Evolutionary conservation across 1,140 invertebrate genomes (phyloP).

Genomic region (Drosophila lacteicornis): DNA sequence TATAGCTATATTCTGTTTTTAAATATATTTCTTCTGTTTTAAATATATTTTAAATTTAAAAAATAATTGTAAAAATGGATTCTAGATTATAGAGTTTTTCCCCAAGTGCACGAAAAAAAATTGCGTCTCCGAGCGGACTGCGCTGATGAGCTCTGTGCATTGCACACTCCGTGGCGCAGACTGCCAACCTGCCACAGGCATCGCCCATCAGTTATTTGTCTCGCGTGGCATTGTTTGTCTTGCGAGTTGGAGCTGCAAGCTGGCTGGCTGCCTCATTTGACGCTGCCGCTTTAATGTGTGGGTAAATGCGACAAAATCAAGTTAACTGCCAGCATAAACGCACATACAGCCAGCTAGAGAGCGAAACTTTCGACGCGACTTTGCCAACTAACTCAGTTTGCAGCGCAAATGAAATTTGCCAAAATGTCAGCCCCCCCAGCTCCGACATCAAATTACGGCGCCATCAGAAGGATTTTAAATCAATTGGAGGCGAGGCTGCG

Average conservation of each 20-base stretch:
- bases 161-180: constrained; percentile 66
- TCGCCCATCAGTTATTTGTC: constrained; percentile 78
- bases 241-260: constrained; percentile 35
- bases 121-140: constrained; percentile 67
- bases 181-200: constrained; percentile 67
- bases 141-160: constrained; percentile 59
- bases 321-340: constrained; percentile 80
- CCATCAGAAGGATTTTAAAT: constrained; percentile 50
- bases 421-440: constrained; percentile 19
- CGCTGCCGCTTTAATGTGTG: constrained; percentile 73
- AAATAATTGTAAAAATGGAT: no score
- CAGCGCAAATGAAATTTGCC: constrained; percentile 44
- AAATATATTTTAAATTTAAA: not conserved
- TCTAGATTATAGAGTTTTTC: not conserved
- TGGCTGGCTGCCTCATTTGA: constrained; percentile 26
- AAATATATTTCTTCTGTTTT: not conserved
- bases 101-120: constrained; percentile 47
- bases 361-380: constrained; percentile 52
- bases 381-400: constrained; percentile 51
- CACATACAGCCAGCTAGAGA: constrained; percentile 39
- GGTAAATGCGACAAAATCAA: constrained; percentile 83
- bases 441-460: constrained; percentile 32
- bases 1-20: no score
- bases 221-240: constrained; percentile 74
- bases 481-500: constrained; percentile 28